Evolutionary conservation across 2,797 vertebrate genomes (phyloP), one percentile per base, ranked within the genome.

Genomic region (Micropoecilia bifurca): DNA sequence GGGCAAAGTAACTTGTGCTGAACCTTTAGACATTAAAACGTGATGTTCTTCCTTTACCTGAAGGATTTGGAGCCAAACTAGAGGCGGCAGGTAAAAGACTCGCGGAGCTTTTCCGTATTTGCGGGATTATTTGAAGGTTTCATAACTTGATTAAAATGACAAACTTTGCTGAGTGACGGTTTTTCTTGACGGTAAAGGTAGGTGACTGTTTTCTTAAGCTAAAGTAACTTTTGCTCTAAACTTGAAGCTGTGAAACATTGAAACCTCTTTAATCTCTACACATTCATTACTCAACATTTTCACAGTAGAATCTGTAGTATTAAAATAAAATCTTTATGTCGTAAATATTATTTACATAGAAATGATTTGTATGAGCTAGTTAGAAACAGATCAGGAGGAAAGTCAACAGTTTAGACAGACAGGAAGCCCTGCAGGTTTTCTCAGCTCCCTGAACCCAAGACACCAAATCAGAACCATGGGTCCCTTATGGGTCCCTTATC

Each of bases 141-240:
- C 71, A 66, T 61, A 41, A 30, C 8, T 18, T 13, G 2, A 77
- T 80, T 83, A 72, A 82, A 77, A 74, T 82, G 47, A 59, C 73
- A 79, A 74, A 39, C 46, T 47, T 77, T 78, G 76, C 57, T 72
- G 76, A 79, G 43, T 71, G 75, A 36, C 71, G 14, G 79, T 43
- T 78, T 83, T 41, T 86, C 43, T 79, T 85, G 66, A 83, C 28
- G 2, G 50, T 81, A 9, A 90, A 92, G 91, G 91, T 93, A 90
- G 92, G 92, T 93, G 82, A 80, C 82, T 13, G 66, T 87, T 91
- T 91, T 82, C n/a, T 85, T 53, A 71, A 76, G 7, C 25, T 25
- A 71, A 47, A 47, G 33, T 76, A 72, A 39, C 9, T 63, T 12
- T 46, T n/a, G 12, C 76, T 71, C 47, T 55, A 20, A 68, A 74